A percentile compares a stretch with the other conserved stretches of the same genome.
Evolutionary conservation across 2,113 vertebrate species (phyloP).

Genomic region (Perca schrenkii): DNA sequence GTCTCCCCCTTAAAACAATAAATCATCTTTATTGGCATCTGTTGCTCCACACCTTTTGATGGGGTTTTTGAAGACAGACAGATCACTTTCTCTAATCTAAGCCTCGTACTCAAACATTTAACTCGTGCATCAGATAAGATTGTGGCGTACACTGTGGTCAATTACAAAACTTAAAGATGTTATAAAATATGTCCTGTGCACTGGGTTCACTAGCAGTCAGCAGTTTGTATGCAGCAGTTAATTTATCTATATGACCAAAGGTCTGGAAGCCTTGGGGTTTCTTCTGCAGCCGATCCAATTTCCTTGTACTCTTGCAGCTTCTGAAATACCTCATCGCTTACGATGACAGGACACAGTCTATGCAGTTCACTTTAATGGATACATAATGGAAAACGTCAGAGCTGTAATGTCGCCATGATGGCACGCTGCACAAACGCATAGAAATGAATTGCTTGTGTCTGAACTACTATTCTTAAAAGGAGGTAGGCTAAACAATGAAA

Average conservation of each 20-base stretch:
- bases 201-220: background rate
- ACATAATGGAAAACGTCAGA: conserved; percentile 23
- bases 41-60: background rate
- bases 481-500: conserved; percentile 32
- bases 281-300: background rate
- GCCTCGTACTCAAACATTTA: background rate
- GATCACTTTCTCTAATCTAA: conserved; percentile 1
- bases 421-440: conserved; percentile 26
- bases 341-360: conserved; percentile 15
- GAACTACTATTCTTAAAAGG: conserved; percentile 14
- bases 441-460: conserved; percentile 26
- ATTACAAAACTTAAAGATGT: conserved; percentile 43
- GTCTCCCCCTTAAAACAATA: background rate
- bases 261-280: background rate
- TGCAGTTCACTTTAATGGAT: conserved; percentile 9
- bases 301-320: background rate
- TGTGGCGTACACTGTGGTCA: background rate
- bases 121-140: background rate
- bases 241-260: conserved; percentile 20
- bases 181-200: conserved; percentile 12
- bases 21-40: background rate
- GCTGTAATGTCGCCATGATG: conserved; percentile 6
- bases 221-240: conserved; percentile 13
- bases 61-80: background rate
- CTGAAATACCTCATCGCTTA: background rate